Evolutionary conservation across 1,140 invertebrate genomes (phyloP).

Genomic region (Dendrolimus kikuchii): DNA sequence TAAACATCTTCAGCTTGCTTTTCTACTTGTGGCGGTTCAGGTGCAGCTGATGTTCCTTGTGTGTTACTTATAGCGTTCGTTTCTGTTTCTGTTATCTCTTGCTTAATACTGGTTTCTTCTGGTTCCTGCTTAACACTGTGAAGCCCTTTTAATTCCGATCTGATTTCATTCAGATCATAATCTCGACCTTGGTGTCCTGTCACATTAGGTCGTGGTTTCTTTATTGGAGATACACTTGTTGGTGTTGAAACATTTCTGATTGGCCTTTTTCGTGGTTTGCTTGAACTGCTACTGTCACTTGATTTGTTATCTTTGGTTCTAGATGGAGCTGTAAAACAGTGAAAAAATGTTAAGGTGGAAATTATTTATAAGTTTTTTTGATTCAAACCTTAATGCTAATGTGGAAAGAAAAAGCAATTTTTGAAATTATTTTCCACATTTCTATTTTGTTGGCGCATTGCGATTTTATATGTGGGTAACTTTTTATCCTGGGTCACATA

Average conservation of each 20-base stretch:
- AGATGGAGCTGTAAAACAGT: conserved; percentile 34
- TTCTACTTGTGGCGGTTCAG: conserved; percentile 49
- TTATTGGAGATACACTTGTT: conserved; percentile 33
- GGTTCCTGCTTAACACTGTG: conserved; percentile 63
- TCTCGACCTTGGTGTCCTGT: conserved; percentile 70
- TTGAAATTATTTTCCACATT: no score
- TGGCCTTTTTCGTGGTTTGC: conserved; percentile 54
- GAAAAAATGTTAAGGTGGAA: not conserved
- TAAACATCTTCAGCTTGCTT: conserved; percentile 82
- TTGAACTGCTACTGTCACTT: conserved; percentile 52
- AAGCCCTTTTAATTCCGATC: conserved; percentile 87
- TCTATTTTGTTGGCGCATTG: no score
- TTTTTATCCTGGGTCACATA: not conserved
- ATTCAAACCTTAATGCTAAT: no score
- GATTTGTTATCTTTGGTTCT: conserved; percentile 55
- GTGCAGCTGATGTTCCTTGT: conserved; percentile 10
- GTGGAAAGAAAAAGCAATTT: no score
- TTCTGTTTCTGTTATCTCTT: conserved; percentile 57
- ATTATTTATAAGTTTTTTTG: no score
- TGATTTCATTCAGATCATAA: conserved; percentile 87
- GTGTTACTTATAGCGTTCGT: conserved; percentile 14
- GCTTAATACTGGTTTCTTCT: conserved; percentile 47
- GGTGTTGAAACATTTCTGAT: conserved; percentile 43
- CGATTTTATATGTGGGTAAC: no score
- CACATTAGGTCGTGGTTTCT: conserved; percentile 35